Base-by-base conservation (phyloP, 1,140 invertebrate species). In the Lepidurus arcticus region DNA sequence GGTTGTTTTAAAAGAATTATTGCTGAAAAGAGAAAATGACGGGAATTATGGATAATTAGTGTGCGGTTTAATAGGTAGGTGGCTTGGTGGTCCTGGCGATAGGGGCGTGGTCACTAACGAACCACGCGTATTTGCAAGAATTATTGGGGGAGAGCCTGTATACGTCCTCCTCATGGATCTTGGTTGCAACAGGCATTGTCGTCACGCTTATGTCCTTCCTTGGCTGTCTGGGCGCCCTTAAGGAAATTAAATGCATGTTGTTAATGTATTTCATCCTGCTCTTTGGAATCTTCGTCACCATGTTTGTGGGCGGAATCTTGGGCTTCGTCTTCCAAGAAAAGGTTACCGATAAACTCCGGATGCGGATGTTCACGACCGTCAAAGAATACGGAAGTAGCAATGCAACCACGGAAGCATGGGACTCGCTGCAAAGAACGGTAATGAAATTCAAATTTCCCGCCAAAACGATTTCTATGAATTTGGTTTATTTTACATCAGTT, bases 181-280 rank as follows among this genome's bases (percentile, higher is more conserved):
- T 96, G 42, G 89, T 95, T 26, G 90, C 89, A 4, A 93, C 92
- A 73, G 94, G 94, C 10, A 88, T 91, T 16, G 85, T 92, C 34
- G 90, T 94, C 44, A 88, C 91, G 80, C 82, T 96, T 47, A 89
- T 95, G 42, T 91, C 93, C 6, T 91, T 94, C 83, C 88, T 96
- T 79, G 94, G 94, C 43, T 95, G 94, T 84, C 87, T 94, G 75
- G 94, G 94, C 21, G 93, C 94, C 7, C 89, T 92, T 16, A 93
- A 91, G 81, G 94, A 96, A 88, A 90, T 96, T 78, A 94, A 94
- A 85, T 96, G 93, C 84, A 90, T 96, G 89, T 87, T 96, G 8
- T 89, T 90, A 42, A 87, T 95, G 93, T 96, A 96, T 84, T 94
- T 94, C 84, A 92, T 95, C 81, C 87, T 94, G 21, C 88, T 96